Base-by-base conservation (phyloP, 2,888 invertebrate genomes). In the Griposia aprilina region DNA sequence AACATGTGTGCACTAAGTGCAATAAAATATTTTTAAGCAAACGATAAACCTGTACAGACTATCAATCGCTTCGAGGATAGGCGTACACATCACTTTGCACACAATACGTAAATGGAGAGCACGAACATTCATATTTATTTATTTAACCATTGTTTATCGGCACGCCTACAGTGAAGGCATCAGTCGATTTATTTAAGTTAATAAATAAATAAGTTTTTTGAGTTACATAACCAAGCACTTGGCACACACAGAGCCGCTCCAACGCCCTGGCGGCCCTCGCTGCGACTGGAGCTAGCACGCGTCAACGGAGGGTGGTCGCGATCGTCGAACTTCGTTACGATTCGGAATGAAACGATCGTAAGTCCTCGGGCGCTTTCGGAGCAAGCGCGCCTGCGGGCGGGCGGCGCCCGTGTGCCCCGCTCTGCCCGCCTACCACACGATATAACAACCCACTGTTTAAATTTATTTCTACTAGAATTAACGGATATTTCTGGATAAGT, bases 301-400 rank as follows among this genome's bases (percentile, higher is more conserved):
- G 95, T 94, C 95, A 94, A 92, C 94, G 94, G 93, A 94, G 96
- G 96, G 95, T 93, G 95, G 94, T 93, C 90, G 95, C 93, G 94
- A 94, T 96, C 95, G 96, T 94, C 95, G 93, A 95, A 95, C 96
- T 96, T 96, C 96, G 96, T 95, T 96, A 95, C 92, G 94, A 93
- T 92, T 95, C 96, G 96, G 94, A 93, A 92, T 92, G 93, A 93
- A 96, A 96, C 96, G 96, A 95, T 96, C 96, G 96, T 94, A 89
- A 91, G 92, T 94, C 94, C 94, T 96, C 96, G 96, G 96, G 93
- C 94, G 93, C 87, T 92, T 87, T 96, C 96, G 96, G 96, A 94
- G 95, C 95, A 93, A 94, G 94, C 96, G 96, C 96, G 96, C 95
- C 94, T 95, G 95, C 94, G 95, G 96, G 95, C 94, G 94, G 94